Evolutionary conservation across 2,113 vertebrate genomes (phyloP).

Genomic region (Gallinago jamesoni): DNA sequence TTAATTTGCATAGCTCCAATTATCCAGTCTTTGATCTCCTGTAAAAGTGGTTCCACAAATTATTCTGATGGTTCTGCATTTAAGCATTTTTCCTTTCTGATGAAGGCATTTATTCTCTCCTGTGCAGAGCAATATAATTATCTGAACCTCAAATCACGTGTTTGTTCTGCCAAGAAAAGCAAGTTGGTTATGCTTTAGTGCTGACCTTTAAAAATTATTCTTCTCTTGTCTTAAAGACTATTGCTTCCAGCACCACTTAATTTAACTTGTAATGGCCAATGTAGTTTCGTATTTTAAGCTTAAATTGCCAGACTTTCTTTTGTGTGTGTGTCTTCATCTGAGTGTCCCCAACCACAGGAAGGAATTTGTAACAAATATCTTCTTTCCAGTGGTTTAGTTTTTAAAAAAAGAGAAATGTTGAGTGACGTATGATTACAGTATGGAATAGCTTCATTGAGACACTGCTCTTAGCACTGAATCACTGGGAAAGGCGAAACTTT

Average conservation of each 20-base stretch:
- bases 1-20: constrained; percentile 64
- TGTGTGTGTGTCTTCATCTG: not conserved
- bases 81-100: constrained; percentile 51
- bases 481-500: not conserved
- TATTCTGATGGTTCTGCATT: constrained; percentile 54
- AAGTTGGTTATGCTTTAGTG: constrained; percentile 45
- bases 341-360: not conserved
- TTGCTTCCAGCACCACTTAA: constrained; percentile 57
- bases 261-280: constrained; percentile 19
- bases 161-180: constrained; percentile 59
- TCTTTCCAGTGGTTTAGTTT: not conserved
- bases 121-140: constrained; percentile 47
- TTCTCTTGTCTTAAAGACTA: constrained; percentile 27
- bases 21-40: constrained; percentile 54
- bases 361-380: not conserved
- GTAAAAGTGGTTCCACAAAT: constrained; percentile 50
- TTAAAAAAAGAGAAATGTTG: not conserved
- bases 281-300: not conserved
- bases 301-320: not conserved
- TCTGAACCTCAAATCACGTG: constrained; percentile 54
- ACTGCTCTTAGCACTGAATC: not conserved
- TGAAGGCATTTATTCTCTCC: constrained; percentile 61
- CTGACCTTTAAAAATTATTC: constrained; percentile 63
- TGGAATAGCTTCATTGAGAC: not conserved
- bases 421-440: fast-evolving